Percentiles rank a stretch among this genome's conserved stretches.
Conservation (phyloP, 1,140 invertebrate genomes). For the Myzus persicae region DNA sequence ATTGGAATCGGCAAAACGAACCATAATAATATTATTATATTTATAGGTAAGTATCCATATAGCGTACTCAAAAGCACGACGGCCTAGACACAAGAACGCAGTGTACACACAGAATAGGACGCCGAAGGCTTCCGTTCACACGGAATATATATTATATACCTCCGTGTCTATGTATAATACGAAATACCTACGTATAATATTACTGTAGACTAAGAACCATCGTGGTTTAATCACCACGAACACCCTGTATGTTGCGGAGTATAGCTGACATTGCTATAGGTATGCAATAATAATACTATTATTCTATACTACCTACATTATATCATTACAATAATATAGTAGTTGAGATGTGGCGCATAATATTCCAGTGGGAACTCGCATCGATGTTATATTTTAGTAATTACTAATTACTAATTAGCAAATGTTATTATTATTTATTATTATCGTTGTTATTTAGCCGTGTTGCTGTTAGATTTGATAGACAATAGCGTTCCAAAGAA, state of each 20-base stretch:
- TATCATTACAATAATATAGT: too few species aligned
- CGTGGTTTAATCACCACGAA: too few species aligned
- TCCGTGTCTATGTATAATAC: too few species aligned
- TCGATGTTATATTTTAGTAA: neutral
- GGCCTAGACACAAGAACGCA: neutral
- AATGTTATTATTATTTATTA: neutral
- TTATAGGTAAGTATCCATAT: neutral
- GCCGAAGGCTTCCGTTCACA: neutral
- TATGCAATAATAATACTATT: neutral
- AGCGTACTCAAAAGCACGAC: neutral
- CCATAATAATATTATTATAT: neutral
- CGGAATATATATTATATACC: neutral
- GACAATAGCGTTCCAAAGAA: neutral
- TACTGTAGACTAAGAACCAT: too few species aligned
- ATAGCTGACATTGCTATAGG: neutral
- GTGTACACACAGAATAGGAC: neutral
- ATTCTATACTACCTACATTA: neutral
- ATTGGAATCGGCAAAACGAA: neutral
- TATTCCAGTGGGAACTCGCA: neutral
- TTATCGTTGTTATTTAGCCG: neutral
- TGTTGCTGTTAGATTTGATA: neutral
- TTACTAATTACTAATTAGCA: neutral
- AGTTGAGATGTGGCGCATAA: neutral
- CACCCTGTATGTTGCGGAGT: neutral
- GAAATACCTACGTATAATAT: too few species aligned